Conservation (phyloP, 1,140 invertebrate genomes). For the Drosophila bocqueti region DNA sequence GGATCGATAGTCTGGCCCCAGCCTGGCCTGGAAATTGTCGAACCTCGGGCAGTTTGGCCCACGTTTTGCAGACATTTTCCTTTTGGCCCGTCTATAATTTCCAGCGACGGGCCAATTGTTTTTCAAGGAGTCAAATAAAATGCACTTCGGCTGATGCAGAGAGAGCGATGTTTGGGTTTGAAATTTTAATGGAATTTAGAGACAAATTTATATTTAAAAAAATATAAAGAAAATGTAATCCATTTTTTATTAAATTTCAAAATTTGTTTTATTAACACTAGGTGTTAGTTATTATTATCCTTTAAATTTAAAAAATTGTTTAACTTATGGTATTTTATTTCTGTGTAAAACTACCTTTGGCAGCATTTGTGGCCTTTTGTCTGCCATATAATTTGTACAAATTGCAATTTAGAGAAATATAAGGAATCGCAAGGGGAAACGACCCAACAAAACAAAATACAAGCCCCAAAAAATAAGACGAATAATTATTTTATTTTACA, state of each 20-base stretch:
- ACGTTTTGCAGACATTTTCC: conserved; percentile 79
- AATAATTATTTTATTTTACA: conserved; percentile 36
- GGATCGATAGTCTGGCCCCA: conserved; percentile 10
- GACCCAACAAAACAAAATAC: conserved; percentile 12
- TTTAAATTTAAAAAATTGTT: too few relatives aligned
- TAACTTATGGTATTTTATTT: background rate
- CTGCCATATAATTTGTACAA: conserved; percentile 79
- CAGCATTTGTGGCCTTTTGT: conserved; percentile 74
- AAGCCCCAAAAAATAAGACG: conserved; percentile 18
- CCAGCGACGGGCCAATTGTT: conserved; percentile 48
- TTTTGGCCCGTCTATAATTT: conserved; percentile 53
- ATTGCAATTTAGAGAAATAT: conserved; percentile 83
- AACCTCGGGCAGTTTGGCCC: conserved; percentile 63
- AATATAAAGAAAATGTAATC: background rate
- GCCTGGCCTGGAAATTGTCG: conserved; percentile 4
- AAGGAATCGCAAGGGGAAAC: conserved; percentile 44
- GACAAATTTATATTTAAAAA: background rate
- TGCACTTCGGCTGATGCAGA: conserved; percentile 54
- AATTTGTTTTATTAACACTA: background rate
- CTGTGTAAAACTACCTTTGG: conserved; percentile 10
- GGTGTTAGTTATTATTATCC: background rate
- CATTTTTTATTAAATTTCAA: background rate
- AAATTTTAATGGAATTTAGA: background rate
- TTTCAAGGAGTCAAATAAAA: conserved; percentile 67
- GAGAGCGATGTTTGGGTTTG: background rate